Percentiles rank a stretch among this genome's conserved stretches.
phyloP scores from a whole-genome alignment of 2,797 vertebrate genomes.

The Pseudochirops corinnae region DNA sequence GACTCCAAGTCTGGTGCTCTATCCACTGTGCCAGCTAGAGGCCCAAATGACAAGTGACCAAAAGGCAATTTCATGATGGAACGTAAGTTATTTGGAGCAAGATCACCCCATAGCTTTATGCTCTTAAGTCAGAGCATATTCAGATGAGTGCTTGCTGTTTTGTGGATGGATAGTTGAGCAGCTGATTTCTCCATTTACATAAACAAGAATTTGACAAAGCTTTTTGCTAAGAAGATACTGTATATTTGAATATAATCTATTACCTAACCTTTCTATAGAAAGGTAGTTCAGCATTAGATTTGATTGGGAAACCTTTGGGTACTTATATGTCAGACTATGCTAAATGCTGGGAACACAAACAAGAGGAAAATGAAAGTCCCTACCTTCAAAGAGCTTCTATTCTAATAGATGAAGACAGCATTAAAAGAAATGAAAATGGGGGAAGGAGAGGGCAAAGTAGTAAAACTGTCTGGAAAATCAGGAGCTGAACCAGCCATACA shows the following conservation, averaged over 20 bases:
- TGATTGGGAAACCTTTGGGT: not conserved
- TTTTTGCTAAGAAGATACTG: not conserved
- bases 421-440: not conserved
- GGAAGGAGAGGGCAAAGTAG: not conserved
- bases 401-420: not conserved
- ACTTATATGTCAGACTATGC: constrained; percentile 13
- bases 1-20: not conserved
- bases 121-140: constrained; percentile 18
- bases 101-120: not conserved
- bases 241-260: not conserved
- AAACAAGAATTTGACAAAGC: not conserved
- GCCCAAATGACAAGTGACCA: not conserved
- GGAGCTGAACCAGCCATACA: not conserved
- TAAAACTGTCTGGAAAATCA: not conserved
- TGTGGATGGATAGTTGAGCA: not conserved
- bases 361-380: not conserved
- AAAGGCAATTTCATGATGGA: constrained; percentile 13
- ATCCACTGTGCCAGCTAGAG: not conserved
- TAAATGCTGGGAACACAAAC: constrained; percentile 16
- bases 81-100: not conserved
- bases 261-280: not conserved
- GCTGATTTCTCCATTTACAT: not conserved
- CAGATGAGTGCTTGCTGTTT: constrained; percentile 19
- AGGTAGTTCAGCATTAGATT: not conserved
- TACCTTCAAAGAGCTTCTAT: constrained; percentile 23